phyloP scores from a whole-genome alignment of 2,888 invertebrate genomes.

The Fragum whitleyi region DNA sequence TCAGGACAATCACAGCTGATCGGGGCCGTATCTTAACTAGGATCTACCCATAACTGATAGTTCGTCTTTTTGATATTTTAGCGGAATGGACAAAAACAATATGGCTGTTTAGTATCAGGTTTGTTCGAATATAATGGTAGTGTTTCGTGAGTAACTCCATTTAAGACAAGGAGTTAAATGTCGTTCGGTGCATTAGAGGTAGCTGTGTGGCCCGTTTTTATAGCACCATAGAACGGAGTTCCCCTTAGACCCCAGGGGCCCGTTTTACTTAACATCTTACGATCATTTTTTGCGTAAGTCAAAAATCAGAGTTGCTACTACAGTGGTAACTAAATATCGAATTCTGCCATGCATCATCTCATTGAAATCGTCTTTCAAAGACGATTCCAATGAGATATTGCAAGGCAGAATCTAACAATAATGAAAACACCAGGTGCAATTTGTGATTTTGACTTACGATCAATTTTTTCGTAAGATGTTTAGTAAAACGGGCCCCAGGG shows the following conservation, averaged over 20 bases:
- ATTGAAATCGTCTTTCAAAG: too few species aligned
- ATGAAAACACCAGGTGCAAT: too few species aligned
- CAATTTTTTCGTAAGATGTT: too few species aligned
- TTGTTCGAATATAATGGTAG: conserved; percentile 48
- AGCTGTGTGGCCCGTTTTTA: conserved; percentile 61
- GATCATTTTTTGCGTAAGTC: too few species aligned
- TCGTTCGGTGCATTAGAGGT: conserved; percentile 55
- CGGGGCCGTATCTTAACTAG: background rate
- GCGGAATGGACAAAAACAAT: conserved; percentile 57
- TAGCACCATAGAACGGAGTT: background rate
- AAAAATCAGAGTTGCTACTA: too few species aligned
- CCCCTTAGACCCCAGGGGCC: background rate
- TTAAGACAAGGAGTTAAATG: conserved; percentile 40
- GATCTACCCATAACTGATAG: conserved; percentile 15
- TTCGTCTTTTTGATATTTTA: conserved; percentile 27
- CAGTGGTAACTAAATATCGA: too few species aligned
- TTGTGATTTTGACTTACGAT: too few species aligned
- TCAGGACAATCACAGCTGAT: conserved; percentile 18
- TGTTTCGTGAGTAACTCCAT: conserved; percentile 60
- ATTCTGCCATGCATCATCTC: too few species aligned
- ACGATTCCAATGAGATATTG: too few species aligned
- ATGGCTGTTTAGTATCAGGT: conserved; percentile 60
- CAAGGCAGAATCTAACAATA: too few species aligned
- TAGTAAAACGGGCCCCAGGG: too few species aligned
- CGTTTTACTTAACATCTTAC: too few species aligned